Base-by-base conservation (phyloP, 1,140 invertebrate species). In the Ectropis grisescens region DNA sequence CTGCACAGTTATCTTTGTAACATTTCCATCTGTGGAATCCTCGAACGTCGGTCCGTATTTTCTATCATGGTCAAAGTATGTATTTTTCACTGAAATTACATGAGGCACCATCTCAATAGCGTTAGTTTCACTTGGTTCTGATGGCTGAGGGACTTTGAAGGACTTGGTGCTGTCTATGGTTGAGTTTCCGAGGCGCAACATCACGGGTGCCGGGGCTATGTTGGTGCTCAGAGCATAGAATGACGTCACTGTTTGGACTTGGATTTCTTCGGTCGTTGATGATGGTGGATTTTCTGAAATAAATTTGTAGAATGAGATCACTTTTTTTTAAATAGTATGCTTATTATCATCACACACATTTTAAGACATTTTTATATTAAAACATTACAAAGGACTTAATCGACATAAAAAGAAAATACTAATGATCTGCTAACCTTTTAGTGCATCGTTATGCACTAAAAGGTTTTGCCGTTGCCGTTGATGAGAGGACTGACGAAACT, bases 1-100 rank as follows among this genome's bases (percentile, higher is more conserved):
- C 45, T 93, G 90, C n/a, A 91, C 90, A 1, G 91, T 93, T 35
- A 93, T 87, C 60, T 91, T 92, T 29, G 87, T 87, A 6, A 86
- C 69, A 52, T 90, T 86, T 14, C 85, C 87, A 37, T 81, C 71
- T 11, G 84, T 74, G 11, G 75, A 69, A 42, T 86, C 85, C 57
- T 90, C 89, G 51, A 91, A 90, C 47, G 88, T 87, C 16, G 89
- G 89, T 27, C 89, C 89, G 81, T 88, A 89, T 56, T 86, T 85
- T 13, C 78, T 61, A 33, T 82, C 76, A 44, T 87, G 85, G 48
- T 88, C 85, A 36, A 87, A 85, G 49, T 86, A 84, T 26, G 67
- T 67, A 32, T 81, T 64, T 55, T 79, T 72, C 2, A 70, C 53
- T 30, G 58, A 53, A 11, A 78, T 55, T 10, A 79, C 70, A 34